Conservation (phyloP, 2,113 vertebrate genomes). For the Hymenochirus boettgeri region DNA sequence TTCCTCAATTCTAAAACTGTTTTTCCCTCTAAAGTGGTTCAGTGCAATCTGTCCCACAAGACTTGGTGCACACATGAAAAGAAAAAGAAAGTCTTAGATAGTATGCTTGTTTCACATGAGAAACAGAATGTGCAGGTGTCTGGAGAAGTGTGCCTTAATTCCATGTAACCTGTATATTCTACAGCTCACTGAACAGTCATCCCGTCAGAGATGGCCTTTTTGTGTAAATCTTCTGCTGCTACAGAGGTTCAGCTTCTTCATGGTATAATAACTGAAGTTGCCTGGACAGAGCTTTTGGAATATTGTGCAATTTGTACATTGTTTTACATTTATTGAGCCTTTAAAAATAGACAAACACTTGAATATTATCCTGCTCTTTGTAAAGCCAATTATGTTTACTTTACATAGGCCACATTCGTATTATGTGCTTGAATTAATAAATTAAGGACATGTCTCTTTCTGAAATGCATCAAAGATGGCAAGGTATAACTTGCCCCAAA, state of each 20-base stretch:
- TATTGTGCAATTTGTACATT: conserved; percentile 5
- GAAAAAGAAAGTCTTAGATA: neutral
- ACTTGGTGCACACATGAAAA: neutral
- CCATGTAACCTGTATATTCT: neutral
- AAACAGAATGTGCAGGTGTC: neutral
- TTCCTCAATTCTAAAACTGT: conserved; percentile 50
- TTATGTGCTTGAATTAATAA: neutral
- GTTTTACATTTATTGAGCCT: conserved; percentile 1
- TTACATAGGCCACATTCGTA: neutral
- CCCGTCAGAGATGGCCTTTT: neutral
- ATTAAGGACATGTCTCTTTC: neutral
- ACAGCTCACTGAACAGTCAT: neutral
- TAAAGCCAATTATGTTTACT: neutral
- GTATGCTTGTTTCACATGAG: neutral
- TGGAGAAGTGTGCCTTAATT: neutral
- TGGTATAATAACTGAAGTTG: neutral
- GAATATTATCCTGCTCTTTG: neutral
- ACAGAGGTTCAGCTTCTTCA: neutral
- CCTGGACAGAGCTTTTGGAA: neutral
- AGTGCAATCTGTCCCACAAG: neutral
- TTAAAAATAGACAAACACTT: conserved; percentile 1
- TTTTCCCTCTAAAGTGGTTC: conserved; percentile 49
- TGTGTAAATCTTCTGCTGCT: neutral
- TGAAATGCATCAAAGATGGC: neutral
- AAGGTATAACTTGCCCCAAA: neutral